Base-by-base conservation (phyloP, 2,113 vertebrate genomes). In the Leptosomus discolor region DNA sequence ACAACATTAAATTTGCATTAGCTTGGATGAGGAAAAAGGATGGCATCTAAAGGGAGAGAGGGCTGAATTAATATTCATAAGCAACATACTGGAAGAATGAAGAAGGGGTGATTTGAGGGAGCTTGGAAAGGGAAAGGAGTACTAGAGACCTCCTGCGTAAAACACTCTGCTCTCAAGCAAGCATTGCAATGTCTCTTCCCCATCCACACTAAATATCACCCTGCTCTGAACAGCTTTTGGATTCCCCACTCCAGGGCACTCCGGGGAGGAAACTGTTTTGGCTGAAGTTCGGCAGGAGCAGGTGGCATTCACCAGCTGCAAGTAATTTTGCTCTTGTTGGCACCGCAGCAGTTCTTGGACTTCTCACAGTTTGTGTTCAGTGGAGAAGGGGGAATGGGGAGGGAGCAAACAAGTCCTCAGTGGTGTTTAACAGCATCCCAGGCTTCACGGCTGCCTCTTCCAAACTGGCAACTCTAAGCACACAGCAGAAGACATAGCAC, bases 301-400 rank as follows among this genome's bases (percentile, higher is more conserved):
- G 97, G 98, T 98, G 98, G 98, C 87, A 95, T 85, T 73, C 61
- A 53, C 61, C 97, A 98, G 98, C 97, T 98, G 97, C 77, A 95
- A 96, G 97, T 95, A 67, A 97, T 97, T 98, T 88, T 92, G 96
- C 93, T 96, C 88, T 90, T 60, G 50, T 84, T 97, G 98, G 96
- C 97, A 96, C 8, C 21, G 8, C 85, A 57, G 82, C 18, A 0
- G 84, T 58, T 94, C 90, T 74, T 96, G 96, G 96, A 97, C 94
- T 85, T 89, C 22, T 76, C 73, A 82, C 71, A 68, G 82, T 48
- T 90, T 51, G 48, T 71, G 94, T 90, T 95, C 75, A 74, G 91
- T 6, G 65, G 84, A 92, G 54, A 94, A 75, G 78, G 24, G 61
- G 61, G 46, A 69, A 26, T 1, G n/a, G 57, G 29, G 57, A 92